A percentile compares a stretch with the other conserved stretches of the same genome.
Evolutionary conservation across 2,113 vertebrate genomes (phyloP).

Genomic region (Rhynchomys soricoides): DNA sequence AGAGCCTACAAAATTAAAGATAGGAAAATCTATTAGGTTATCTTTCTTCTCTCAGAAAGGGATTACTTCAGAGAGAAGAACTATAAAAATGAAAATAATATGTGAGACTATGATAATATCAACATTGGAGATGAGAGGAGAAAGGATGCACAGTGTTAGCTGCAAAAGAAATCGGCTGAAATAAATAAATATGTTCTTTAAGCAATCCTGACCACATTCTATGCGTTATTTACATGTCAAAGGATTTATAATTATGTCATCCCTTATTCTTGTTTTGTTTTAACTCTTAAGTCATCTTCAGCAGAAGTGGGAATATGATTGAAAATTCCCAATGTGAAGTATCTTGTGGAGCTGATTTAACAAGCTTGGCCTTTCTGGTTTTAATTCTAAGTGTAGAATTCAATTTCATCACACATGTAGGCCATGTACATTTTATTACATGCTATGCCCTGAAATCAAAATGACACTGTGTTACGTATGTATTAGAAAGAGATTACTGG

Average conservation of each 20-base stretch:
- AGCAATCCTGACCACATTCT: slow-evolving; percentile 12
- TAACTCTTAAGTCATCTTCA: neutral
- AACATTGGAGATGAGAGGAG: neutral
- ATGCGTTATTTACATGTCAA: neutral
- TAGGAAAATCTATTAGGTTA: slow-evolving; percentile 78
- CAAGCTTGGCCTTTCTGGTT: neutral
- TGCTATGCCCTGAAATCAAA: neutral
- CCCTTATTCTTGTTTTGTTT: neutral
- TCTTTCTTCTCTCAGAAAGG: slow-evolving; percentile 66
- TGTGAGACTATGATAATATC: slow-evolving; percentile 62
- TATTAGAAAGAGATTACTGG: slow-evolving; percentile 26
- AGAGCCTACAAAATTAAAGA: slow-evolving; percentile 74
- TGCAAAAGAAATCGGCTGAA: slow-evolving; percentile 50
- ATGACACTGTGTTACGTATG: neutral
- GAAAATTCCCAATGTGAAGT: slow-evolving; percentile 4
- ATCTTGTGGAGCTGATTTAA: neutral
- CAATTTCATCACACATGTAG: neutral
- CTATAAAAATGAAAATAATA: slow-evolving; percentile 71
- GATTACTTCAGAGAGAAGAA: slow-evolving; percentile 63
- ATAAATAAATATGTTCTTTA: slow-evolving; percentile 49
- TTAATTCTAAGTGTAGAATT: slow-evolving; percentile 16
- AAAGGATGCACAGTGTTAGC: neutral
- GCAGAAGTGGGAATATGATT: neutral
- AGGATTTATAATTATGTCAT: slow-evolving; percentile 24
- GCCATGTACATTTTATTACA: slow-evolving; percentile 26